Percentiles rank a stretch among this genome's conserved stretches.
Evolutionary conservation across 2,797 vertebrate genomes (phyloP).

Genomic region (Acipenser transmontanus): DNA sequence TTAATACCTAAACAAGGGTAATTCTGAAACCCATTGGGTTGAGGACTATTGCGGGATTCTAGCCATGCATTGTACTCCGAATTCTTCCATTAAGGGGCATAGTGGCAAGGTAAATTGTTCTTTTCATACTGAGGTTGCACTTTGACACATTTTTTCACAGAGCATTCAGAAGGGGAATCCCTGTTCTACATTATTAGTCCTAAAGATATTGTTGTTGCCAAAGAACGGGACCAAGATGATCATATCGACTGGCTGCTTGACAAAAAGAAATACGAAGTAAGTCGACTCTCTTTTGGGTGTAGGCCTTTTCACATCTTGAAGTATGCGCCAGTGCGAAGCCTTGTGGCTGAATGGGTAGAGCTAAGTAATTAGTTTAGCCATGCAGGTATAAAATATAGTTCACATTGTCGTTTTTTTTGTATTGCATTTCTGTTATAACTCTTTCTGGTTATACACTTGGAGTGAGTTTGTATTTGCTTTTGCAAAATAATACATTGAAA

Average conservation of each 20-base stretch:
- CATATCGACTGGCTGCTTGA: conserved; percentile 97
- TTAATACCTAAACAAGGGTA: too few species aligned
- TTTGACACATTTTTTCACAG: conserved; percentile 44
- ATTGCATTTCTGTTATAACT: too few species aligned
- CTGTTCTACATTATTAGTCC: conserved; percentile 98
- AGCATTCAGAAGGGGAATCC: conserved; percentile 88
- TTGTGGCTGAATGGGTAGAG: neutral
- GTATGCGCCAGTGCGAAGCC: too few species aligned
- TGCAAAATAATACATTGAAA: too few species aligned
- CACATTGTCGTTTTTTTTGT: conserved; percentile 28
- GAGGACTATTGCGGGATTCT: too few species aligned
- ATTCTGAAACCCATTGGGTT: too few species aligned
- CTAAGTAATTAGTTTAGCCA: neutral
- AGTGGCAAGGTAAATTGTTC: too few species aligned
- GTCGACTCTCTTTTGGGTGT: conserved; percentile 9
- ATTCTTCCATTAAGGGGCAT: too few species aligned
- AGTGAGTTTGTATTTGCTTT: too few species aligned
- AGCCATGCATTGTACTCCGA: too few species aligned
- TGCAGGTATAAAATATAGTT: neutral
- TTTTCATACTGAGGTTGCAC: neutral
- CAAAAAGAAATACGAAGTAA: conserved; percentile 97
- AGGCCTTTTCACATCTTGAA: too few species aligned
- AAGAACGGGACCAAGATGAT: conserved; percentile 96
- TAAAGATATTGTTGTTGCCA: conserved; percentile 95
- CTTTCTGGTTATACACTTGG: too few species aligned